Percentiles rank a stretch among this genome's conserved stretches.
Evolutionary conservation across 2,113 vertebrate species (phyloP).

Genomic region (Trematocara unimaculatum): DNA sequence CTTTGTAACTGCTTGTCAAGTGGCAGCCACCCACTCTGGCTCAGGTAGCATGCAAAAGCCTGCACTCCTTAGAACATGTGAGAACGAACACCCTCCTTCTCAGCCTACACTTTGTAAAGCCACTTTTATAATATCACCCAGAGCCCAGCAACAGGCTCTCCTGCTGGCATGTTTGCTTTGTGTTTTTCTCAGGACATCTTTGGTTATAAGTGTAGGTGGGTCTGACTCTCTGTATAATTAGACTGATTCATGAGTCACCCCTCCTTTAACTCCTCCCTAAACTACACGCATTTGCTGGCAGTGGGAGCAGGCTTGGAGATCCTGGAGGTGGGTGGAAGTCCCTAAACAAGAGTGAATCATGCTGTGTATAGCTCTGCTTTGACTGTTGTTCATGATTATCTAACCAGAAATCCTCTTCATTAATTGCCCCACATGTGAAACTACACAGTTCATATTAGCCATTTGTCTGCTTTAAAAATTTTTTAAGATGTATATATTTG

Average conservation of each 20-base stretch:
- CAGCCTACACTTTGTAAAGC: neutral
- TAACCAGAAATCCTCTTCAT: constrained; percentile 31
- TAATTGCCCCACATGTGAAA: neutral
- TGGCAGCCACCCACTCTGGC: neutral
- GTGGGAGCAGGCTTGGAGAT: neutral
- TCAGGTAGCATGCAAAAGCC: neutral
- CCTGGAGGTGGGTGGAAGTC: constrained; percentile 35
- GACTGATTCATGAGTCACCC: neutral
- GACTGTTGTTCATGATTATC: constrained; percentile 4
- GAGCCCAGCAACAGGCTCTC: neutral
- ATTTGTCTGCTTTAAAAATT: neutral
- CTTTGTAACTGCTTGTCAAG: neutral
- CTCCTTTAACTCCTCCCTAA: neutral
- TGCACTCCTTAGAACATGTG: neutral
- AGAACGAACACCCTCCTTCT: neutral
- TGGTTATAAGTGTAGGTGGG: neutral
- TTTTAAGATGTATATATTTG: neutral
- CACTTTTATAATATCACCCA: neutral
- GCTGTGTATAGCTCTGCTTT: neutral
- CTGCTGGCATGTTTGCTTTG: neutral
- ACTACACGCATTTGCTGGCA: neutral
- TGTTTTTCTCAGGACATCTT: neutral
- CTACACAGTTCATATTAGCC: neutral
- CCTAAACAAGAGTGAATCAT: constrained; percentile 32
- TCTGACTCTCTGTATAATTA: neutral